Percentiles rank a stretch among this genome's conserved stretches.
These are phyloP conservation scores for Geotria australis DNA, from an alignment of 2,797 vertebrate species.

Conservation along the genomic window DNA sequence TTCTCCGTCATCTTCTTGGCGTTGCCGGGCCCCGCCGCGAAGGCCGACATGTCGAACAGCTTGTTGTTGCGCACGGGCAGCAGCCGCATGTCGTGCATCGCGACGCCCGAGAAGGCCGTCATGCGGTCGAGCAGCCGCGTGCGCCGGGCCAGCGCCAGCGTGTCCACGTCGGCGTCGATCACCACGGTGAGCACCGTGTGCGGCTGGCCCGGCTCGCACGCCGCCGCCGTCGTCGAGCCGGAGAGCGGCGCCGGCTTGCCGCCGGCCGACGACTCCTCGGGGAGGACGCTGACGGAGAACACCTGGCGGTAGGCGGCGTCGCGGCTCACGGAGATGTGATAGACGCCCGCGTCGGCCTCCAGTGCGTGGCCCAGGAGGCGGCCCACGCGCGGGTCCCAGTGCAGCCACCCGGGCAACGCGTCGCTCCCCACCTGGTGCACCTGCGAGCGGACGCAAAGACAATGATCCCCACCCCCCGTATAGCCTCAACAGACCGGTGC, in stretches of 20 bases:
- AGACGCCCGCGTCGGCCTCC: conserved; percentile 61
- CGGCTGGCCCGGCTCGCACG: neutral
- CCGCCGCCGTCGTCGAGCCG: conserved; percentile 13
- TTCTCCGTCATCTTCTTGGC: neutral
- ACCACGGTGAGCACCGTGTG: neutral
- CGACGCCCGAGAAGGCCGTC: neutral
- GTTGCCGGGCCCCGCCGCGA: neutral
- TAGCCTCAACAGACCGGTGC: too few relatives aligned
- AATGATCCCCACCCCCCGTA: too few relatives aligned
- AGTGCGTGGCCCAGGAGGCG: conserved; percentile 54
- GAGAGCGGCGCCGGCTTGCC: conserved; percentile 62
- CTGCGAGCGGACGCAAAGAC: conserved; percentile 11
- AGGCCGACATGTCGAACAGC: neutral
- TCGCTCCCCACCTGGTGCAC: conserved; percentile 48
- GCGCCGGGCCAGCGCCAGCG: neutral
- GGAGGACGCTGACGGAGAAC: conserved; percentile 65
- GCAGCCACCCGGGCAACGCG: conserved; percentile 48
- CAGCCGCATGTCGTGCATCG: neutral
- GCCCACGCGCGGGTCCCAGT: conserved; percentile 31
- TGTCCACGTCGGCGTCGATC: neutral
- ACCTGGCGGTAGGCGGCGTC: conserved; percentile 31
- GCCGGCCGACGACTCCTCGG: conserved; percentile 47
- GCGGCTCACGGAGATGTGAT: conserved; percentile 44
- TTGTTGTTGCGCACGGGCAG: neutral
- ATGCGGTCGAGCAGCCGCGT: neutral